These are phyloP conservation scores for Exaiptasia diaphana DNA, from an alignment of 64 coral and sea anemone species.

Conservation along the genomic window DNA sequence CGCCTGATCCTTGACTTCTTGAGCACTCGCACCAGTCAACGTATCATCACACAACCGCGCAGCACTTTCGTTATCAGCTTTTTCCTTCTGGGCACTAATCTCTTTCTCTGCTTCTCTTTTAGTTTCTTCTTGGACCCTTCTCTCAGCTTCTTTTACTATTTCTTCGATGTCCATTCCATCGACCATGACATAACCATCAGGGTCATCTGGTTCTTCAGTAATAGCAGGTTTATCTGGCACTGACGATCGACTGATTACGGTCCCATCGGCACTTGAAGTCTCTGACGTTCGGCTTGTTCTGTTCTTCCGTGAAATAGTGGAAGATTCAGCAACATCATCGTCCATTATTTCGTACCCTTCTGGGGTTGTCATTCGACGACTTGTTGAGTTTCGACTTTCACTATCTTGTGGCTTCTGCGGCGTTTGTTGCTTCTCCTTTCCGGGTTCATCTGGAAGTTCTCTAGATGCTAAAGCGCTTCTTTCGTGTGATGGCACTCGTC, in stretches of 20 bases:
- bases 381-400: too few species aligned
- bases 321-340: background rate
- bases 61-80: background rate
- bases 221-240: background rate
- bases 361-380: constrained; percentile 15
- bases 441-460: background rate
- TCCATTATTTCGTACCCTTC: constrained; percentile 62
- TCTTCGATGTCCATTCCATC: constrained; percentile 48
- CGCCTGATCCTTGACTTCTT: background rate
- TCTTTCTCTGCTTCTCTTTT: background rate
- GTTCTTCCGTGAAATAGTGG: background rate
- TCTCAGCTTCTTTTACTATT: constrained; percentile 39
- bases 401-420: background rate
- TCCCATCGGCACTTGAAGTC: background rate
- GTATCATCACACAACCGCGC: background rate
- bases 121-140: background rate
- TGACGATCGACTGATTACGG: background rate
- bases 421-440: background rate
- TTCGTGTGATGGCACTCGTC: background rate
- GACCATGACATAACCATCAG: constrained; percentile 46
- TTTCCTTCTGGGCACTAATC: background rate
- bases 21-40: background rate
- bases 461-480: background rate
- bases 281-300: background rate
- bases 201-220: background rate